phyloP scores from a whole-genome alignment of 2,888 invertebrate species.

The Epistrophe grossulariae region DNA sequence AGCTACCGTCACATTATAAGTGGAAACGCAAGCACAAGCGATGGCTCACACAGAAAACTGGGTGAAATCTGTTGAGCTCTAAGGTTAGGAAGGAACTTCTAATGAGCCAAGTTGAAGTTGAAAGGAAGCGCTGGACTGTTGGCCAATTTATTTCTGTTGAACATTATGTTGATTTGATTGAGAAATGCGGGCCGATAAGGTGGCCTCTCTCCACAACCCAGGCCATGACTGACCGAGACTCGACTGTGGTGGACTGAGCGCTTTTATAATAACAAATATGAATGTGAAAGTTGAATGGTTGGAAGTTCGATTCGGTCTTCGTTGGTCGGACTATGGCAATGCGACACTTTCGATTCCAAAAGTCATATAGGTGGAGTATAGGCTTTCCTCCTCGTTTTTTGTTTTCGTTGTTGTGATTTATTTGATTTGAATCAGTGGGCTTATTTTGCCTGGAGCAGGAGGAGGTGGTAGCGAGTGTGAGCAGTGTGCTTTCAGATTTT shows the following conservation, averaged over 20 bases:
- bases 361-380: constrained; percentile 14
- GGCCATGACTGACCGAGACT: neutral
- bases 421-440: constrained; percentile 65
- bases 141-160: constrained; percentile 66
- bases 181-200: constrained; percentile 57
- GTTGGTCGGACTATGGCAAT: constrained; percentile 33
- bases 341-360: constrained; percentile 71
- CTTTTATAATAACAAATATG: constrained; percentile 16
- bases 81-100: constrained; percentile 63
- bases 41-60: constrained; percentile 46
- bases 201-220: constrained; percentile 2
- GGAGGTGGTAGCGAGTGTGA: constrained; percentile 18
- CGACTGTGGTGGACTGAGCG: neutral
- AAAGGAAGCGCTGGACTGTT: constrained; percentile 59
- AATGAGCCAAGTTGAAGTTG: constrained; percentile 56
- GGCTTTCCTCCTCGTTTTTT: constrained; percentile 17
- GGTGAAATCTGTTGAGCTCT: constrained; percentile 49
- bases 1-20: constrained; percentile 35
- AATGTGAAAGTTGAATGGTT: constrained; percentile 48
- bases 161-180: constrained; percentile 61
- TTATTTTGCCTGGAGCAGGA: constrained; percentile 6
- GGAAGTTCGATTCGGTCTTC: neutral
- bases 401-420: constrained; percentile 57
- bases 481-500: constrained; percentile 30
- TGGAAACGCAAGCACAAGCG: constrained; percentile 36